Conservation (phyloP, 2,113 vertebrate genomes). For the Nibea albiflora region DNA sequence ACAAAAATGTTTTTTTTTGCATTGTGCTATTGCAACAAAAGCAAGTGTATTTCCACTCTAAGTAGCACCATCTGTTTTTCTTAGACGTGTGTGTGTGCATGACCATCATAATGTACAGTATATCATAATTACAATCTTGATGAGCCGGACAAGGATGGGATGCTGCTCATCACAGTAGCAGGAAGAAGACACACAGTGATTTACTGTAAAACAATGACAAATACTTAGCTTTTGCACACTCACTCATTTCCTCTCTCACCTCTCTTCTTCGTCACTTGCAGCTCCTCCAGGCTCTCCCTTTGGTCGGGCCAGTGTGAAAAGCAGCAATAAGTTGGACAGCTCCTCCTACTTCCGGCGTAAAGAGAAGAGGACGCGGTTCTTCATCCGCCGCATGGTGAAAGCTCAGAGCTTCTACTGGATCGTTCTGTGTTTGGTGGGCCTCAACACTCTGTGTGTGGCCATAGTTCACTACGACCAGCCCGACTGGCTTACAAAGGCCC, state of each 20-base stretch:
- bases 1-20: neutral
- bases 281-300: conserved; percentile 91
- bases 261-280: conserved; percentile 4
- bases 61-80: neutral
- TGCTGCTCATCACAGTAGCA: neutral
- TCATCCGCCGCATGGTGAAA: conserved; percentile 98
- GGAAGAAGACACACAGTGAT: conserved; percentile 8
- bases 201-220: conserved; percentile 13
- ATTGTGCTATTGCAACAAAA: neutral
- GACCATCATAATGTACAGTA: neutral
- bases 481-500: conserved; percentile 89
- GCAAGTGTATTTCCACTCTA: neutral
- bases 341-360: conserved; percentile 95
- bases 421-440: conserved; percentile 94
- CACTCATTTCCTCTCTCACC: conserved; percentile 17
- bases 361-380: conserved; percentile 96
- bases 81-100: neutral
- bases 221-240: neutral
- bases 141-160: neutral
- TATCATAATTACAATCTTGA: neutral
- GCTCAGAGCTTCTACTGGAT: conserved; percentile 98
- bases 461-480: conserved; percentile 97
- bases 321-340: conserved; percentile 90
- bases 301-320: conserved; percentile 93
- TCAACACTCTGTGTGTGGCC: conserved; percentile 96